Conservation (phyloP, 2,888 invertebrate species). For the Myopa testacea region DNA sequence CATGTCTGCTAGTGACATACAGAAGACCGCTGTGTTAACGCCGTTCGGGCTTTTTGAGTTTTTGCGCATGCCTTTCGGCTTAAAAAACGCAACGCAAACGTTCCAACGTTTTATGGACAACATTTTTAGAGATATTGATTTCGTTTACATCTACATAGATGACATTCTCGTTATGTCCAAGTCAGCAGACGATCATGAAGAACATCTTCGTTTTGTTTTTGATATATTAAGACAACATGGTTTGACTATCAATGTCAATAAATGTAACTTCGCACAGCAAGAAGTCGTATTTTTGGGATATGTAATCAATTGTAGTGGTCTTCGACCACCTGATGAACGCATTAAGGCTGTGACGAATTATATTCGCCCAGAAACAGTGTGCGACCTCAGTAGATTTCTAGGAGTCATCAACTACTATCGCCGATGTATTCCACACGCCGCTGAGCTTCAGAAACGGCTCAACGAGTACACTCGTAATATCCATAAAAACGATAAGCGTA, state of each 20-base stretch:
- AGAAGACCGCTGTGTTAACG: too few species aligned
- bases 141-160: slow-evolving; percentile 53
- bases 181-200: slow-evolving; percentile 43
- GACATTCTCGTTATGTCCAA: slow-evolving; percentile 53
- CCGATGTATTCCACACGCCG: too few species aligned
- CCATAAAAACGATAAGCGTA: not conserved
- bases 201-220: slow-evolving; percentile 44
- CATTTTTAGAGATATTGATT: slow-evolving; percentile 49
- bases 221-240: not conserved
- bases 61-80: too few species aligned
- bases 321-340: not conserved
- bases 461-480: not conserved
- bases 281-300: slow-evolving; percentile 23
- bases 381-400: too few species aligned
- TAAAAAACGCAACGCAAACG: too few species aligned
- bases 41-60: too few species aligned
- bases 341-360: slow-evolving; percentile 15
- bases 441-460: too few species aligned
- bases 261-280: slow-evolving; percentile 25
- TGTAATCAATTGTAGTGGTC: slow-evolving; percentile 8
- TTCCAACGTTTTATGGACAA: too few species aligned
- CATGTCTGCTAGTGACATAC: too few species aligned
- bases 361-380: not conserved
- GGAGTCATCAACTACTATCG: too few species aligned
- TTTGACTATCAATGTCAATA: slow-evolving; percentile 27